Evolutionary conservation across 2,797 vertebrate species (phyloP).

Genomic region (Argya squamiceps): DNA sequence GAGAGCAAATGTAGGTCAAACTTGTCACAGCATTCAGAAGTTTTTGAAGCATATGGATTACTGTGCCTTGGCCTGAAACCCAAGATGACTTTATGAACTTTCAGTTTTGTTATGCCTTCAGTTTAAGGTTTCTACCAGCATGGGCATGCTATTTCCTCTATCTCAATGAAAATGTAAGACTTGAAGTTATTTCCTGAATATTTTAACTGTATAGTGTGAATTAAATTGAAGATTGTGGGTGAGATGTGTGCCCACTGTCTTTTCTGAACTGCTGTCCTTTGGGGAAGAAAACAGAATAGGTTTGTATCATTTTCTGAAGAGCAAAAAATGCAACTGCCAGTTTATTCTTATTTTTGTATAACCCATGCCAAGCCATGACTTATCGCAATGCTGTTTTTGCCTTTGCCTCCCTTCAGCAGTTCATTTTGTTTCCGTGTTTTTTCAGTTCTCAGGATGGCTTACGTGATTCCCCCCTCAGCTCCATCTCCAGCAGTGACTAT

Average conservation of each 20-base stretch:
- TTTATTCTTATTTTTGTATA: neutral
- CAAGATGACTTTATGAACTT: neutral
- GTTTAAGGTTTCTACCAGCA: neutral
- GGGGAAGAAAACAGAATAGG: neutral
- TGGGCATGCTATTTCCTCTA: neutral
- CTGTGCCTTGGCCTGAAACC: neutral
- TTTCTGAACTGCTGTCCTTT: neutral
- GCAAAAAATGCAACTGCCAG: neutral
- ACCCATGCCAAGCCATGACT: neutral
- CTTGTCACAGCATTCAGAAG: neutral
- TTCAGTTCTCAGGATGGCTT: slow-evolving; percentile 81
- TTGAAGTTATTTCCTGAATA: neutral
- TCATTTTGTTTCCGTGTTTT: slow-evolving; percentile 76
- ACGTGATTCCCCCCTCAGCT: slow-evolving; percentile 87
- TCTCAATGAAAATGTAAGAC: neutral
- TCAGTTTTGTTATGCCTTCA: neutral
- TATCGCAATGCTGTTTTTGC: slow-evolving; percentile 38
- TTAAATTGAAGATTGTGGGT: neutral
- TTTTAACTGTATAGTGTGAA: neutral
- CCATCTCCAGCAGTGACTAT: slow-evolving; percentile 92
- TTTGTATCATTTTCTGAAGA: neutral
- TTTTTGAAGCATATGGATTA: neutral
- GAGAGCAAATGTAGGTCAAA: neutral
- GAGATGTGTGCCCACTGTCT: neutral
- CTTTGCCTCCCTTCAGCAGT: slow-evolving; percentile 60